Percentiles rank a stretch among this genome's conserved stretches.
Conservation (phyloP, 2,888 invertebrate species). For the Drosophila parthenogenetica region DNA sequence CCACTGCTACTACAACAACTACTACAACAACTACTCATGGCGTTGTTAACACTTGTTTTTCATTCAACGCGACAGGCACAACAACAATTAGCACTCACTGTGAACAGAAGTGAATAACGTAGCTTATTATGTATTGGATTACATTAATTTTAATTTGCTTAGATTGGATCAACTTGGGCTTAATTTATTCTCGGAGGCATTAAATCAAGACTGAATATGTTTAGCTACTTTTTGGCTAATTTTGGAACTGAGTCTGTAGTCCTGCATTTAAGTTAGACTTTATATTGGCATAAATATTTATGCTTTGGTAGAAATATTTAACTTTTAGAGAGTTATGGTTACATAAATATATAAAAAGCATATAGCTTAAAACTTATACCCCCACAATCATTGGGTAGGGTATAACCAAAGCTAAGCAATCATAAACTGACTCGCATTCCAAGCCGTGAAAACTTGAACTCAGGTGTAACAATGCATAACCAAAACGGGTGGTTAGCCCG, state of each 20-base stretch:
- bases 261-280: no score
- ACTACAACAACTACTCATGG: constrained; percentile 10
- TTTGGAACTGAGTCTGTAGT: no score
- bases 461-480: constrained; percentile 43
- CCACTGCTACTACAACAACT: constrained; percentile 21
- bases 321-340: no score
- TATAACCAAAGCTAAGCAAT: constrained; percentile 15
- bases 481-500: constrained; percentile 32
- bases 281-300: no score
- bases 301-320: no score
- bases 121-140: no score
- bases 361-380: neutral
- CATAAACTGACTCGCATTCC: constrained; percentile 15
- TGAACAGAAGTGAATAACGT: constrained; percentile 3
- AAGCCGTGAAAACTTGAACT: constrained; percentile 8
- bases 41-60: constrained; percentile 56
- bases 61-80: constrained; percentile 33
- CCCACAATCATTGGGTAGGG: neutral
- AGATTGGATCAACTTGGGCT: neutral
- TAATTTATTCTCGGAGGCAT: neutral
- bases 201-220: no score
- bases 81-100: constrained; percentile 10
- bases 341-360: no score
- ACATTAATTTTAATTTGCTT: neutral
- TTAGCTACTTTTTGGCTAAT: no score